phyloP scores from a whole-genome alignment of 2,888 invertebrate species.

The Tetragonisca angustula region DNA sequence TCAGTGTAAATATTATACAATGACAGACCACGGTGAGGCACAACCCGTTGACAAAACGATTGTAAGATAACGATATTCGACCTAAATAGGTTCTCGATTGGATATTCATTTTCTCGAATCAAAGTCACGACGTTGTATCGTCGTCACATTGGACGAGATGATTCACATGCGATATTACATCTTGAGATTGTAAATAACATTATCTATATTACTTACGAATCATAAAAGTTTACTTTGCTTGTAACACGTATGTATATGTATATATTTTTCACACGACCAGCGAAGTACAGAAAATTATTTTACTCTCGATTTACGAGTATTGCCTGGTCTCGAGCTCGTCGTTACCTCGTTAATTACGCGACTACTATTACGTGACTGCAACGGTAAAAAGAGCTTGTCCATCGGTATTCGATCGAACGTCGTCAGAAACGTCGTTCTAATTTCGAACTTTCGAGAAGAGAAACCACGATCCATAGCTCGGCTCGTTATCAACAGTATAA shows the following conservation, averaged over 20 bases:
- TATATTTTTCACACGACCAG: constrained; percentile 23
- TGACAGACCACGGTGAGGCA: not conserved
- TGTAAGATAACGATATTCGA: constrained; percentile 16
- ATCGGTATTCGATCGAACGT: constrained; percentile 5
- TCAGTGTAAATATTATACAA: not conserved
- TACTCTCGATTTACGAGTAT: constrained; percentile 15
- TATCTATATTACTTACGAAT: constrained; percentile 15
- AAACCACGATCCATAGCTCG: not conserved
- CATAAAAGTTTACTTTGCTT: constrained; percentile 15
- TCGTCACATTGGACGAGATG: too few relatives aligned
- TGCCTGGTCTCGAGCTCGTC: constrained; percentile 15
- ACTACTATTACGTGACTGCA: not conserved
- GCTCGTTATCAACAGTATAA: constrained; percentile 16
- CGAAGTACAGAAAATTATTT: not conserved
- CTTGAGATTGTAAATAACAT: constrained; percentile 36
- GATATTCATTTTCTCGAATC: not conserved
- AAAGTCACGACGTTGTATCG: not conserved
- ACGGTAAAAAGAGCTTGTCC: not conserved
- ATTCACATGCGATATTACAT: not conserved
- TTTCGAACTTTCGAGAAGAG: not conserved
- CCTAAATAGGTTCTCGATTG: constrained; percentile 24
- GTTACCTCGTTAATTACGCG: constrained; percentile 9
- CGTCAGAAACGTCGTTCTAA: not conserved
- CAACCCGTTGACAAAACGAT: not conserved
- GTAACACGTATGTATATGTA: constrained; percentile 4